These are phyloP conservation scores for Centropus unirufus DNA, from an alignment of 2,113 vertebrate species.

Conservation along the genomic window DNA sequence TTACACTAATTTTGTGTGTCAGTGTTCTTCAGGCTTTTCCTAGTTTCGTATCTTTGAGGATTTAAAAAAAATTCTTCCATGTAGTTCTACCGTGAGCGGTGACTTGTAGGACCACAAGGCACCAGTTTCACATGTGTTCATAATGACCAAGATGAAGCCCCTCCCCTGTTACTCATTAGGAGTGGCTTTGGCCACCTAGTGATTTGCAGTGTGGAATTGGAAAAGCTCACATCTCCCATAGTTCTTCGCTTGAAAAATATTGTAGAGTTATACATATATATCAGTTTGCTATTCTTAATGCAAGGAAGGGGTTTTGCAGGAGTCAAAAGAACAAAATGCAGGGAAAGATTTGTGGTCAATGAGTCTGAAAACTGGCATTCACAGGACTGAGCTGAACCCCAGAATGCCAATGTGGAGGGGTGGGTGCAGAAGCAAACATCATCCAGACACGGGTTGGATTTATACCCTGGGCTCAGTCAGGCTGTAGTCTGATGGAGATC, in stretches of 20 bases:
- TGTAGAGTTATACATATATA: background rate
- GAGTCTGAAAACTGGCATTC: accelerated
- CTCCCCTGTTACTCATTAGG: background rate
- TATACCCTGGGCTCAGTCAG: background rate
- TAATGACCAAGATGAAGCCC: background rate
- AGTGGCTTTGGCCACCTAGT: background rate
- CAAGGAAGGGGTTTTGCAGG: background rate
- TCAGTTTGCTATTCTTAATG: background rate
- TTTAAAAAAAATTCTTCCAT: background rate
- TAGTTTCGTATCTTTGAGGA: background rate
- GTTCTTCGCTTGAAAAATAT: background rate
- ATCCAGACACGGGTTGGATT: background rate
- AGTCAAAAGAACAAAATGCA: background rate
- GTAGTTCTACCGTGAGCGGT: background rate
- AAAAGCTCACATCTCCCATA: background rate
- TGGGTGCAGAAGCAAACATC: background rate
- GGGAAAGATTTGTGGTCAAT: background rate
- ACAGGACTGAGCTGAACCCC: accelerated
- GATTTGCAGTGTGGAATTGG: background rate
- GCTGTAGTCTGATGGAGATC: background rate
- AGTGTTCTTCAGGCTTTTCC: background rate
- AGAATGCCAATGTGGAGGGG: background rate
- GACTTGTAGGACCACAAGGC: background rate
- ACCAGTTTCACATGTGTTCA: background rate
- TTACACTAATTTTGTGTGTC: background rate